Percentiles rank a stretch among this genome's conserved stretches.
These are phyloP conservation scores for Pachyuromys duprasi DNA, from an alignment of 2,797 vertebrate genomes.

Conservation along the genomic window DNA sequence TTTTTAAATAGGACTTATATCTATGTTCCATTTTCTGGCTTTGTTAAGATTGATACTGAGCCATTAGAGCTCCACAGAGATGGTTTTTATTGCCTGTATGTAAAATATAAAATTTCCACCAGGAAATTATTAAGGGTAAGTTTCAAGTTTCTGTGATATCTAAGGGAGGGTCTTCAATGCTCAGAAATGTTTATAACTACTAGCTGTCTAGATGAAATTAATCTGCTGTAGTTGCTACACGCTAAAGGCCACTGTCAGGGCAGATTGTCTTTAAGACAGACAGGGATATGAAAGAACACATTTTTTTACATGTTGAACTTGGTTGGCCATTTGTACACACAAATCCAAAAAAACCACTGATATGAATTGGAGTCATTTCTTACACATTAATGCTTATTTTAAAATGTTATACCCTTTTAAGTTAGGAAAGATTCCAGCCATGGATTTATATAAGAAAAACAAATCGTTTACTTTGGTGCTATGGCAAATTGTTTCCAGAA, in stretches of 20 bases:
- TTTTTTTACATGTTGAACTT: not conserved
- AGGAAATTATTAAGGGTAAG: not conserved
- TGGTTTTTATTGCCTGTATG: not conserved
- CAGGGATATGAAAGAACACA: not conserved
- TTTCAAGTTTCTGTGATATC: not conserved
- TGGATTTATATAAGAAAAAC: not conserved
- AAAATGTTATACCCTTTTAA: not conserved
- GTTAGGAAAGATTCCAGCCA: not conserved
- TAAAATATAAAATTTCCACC: slow-evolving; percentile 32
- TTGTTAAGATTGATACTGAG: slow-evolving; percentile 49
- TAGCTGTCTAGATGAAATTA: not conserved
- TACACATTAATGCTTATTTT: not conserved
- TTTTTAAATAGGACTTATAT: slow-evolving; percentile 5
- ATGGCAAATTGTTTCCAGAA: not conserved
- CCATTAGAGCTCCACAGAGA: not conserved
- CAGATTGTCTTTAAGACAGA: not conserved
- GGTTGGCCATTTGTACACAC: not conserved
- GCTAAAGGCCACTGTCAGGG: not conserved
- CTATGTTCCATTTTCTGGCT: slow-evolving; percentile 20
- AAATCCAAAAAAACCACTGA: not conserved
- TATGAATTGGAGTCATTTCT: not conserved
- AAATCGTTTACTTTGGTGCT: not conserved
- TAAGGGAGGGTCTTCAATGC: not conserved
- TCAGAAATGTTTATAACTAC: not conserved
- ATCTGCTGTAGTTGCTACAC: not conserved